Base-by-base conservation (phyloP, 2,113 vertebrate species). In the Hippocampus guttulatus region DNA sequence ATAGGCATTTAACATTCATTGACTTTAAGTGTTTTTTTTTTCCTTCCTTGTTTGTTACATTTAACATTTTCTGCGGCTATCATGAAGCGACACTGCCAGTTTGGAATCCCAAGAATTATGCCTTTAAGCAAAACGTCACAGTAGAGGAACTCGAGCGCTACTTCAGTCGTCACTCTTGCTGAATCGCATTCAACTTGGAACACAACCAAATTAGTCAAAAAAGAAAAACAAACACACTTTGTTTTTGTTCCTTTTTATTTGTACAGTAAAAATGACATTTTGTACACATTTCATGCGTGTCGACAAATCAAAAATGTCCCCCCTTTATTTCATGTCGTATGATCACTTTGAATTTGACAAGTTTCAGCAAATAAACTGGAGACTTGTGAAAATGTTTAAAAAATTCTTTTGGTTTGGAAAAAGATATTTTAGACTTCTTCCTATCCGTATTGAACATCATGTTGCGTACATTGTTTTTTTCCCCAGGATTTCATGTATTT, bases 261-360 rank as follows among this genome's bases (percentile, higher is more conserved):
- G 90, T 93, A 90, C 88, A 91, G 84, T 85, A 87, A 84, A 82
- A 91, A 87, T 84, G n/a, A 88, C 54, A 74, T 87, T 88, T 91
- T 91, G 90, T 91, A 91, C 88, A 89, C 84, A 83, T 87, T 67
- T 6, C 52, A 69, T 58, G 25, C 15, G 55, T 58, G 23, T 58
- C 4, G 23, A 5, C 4, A 14, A 16, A 18, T 18, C 7, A 18
- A 33, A 15, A 61, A n/a, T n/a, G n/a, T n/a, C 11, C 8, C 10
- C n/a, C 27, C 12, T 23, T 3, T 33, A 38, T 38, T 57, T 12
- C 55, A 58, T 14, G 55, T 16, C 14, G 9, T 57, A 25, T 30
- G 57, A 20, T 61, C 27, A 18, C 15, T 45, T 45, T 30, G 25
- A 61, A 0, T 61, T 61, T 7, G 18, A 61, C 58, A 61, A 23